These are phyloP conservation scores for Trachymyrmex cornetzi DNA, from an alignment of 1,140 invertebrate genomes.

Conservation along the genomic window DNA sequence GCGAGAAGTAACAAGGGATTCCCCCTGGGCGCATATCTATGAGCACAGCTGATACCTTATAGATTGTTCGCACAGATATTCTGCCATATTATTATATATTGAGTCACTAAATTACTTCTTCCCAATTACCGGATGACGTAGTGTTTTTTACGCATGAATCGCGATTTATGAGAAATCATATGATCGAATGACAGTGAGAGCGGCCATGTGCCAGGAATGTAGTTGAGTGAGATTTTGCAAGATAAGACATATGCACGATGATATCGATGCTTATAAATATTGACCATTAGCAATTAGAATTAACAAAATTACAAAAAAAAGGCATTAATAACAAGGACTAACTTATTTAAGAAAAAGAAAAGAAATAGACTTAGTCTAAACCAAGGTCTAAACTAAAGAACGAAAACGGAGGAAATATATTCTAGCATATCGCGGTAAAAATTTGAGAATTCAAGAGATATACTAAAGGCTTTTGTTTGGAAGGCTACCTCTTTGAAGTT, in stretches of 20 bases:
- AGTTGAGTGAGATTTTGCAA: background rate
- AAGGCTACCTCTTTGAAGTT: background rate
- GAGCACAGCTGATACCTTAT: slow-evolving; percentile 7
- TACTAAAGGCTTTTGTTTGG: background rate
- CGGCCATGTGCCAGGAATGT: background rate
- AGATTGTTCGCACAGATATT: slow-evolving; percentile 7
- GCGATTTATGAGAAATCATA: slow-evolving; percentile 22
- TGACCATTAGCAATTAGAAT: background rate
- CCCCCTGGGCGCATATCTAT: slow-evolving; percentile 1
- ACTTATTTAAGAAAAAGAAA: background rate
- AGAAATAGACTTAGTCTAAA: background rate
- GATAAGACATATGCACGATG: background rate
- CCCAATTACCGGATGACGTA: slow-evolving; percentile 10
- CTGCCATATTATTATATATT: background rate
- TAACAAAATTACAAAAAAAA: background rate
- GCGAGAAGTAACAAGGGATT: background rate
- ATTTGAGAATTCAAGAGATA: background rate
- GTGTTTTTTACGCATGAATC: background rate
- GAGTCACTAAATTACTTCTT: slow-evolving; percentile 39
- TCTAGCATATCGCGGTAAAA: background rate
- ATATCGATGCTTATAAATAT: background rate
- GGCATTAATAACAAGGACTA: background rate
- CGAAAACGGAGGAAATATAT: background rate
- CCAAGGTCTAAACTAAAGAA: background rate
- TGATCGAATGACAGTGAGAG: slow-evolving; percentile 6